Evolutionary conservation across 1,140 invertebrate species (phyloP), one percentile per base, ranked within the genome.

Genomic region (Drosophila malerkotliana): DNA sequence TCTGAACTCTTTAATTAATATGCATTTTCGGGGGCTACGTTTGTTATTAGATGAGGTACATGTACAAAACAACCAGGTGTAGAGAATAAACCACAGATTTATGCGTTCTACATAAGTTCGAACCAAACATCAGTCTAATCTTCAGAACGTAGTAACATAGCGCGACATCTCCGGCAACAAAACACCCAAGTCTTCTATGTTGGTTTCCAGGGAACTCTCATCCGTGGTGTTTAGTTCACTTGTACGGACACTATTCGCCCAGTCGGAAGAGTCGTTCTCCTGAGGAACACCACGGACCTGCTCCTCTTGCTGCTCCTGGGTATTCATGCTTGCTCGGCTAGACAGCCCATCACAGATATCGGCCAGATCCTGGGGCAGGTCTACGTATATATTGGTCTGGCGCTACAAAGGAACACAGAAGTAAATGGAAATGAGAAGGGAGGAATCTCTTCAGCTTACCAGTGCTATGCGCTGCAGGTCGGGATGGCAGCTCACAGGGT

Each of bases 241-340:
- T 59, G 93, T 94, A 49, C 93, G 92, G 3, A 94, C 92, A 62
- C 94, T 94, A 66, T 94, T 93, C 67, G 93, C 94, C 94, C 94
- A 94, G 63, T 94, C 94, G 28, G 92, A 93, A 1, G 91, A 92
- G 7, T 63, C 54, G 1, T 61, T 9, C 1, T 32, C 49, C 7
- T 34, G 52, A 24, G 21, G 14, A 1, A 34, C 5, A 2, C 49
- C 37, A 51, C 41, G 9, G 0, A n/a, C 63, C 59, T 64, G 59
- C 0, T 12, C 51, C 32, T 75, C 47, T 26, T 45, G 34, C 18
- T 68, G 37, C 4, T 71, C 63, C 8, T 51, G 45, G 9, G 10
- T 21, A 6, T 66, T 54, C 0, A 52, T 10, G 12, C 41, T 77
- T 1, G 47, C 26, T 18, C 45, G 28, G 5, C 55, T 53, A 6